These are phyloP conservation scores for Drosophila sordidapex DNA, from an alignment of 2,888 invertebrate species.

Conservation along the genomic window DNA sequence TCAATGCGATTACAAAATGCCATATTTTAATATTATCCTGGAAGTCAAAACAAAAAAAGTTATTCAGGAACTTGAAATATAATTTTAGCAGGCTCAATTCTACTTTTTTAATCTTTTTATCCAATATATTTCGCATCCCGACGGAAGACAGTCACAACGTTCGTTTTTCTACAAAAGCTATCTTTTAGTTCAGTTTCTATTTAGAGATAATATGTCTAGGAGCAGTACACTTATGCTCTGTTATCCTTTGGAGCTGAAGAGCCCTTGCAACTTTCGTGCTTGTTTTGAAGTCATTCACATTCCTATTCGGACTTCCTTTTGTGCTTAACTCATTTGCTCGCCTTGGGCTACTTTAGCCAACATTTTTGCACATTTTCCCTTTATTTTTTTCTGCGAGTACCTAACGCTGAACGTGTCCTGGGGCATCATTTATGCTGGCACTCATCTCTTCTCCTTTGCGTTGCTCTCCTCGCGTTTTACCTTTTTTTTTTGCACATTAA, in stretches of 20 bases:
- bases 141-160: background rate
- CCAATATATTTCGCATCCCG: background rate
- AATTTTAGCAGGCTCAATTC: background rate
- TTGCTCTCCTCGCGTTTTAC: slow-evolving; percentile 31
- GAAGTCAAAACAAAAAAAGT: too few species aligned
- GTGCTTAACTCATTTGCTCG: slow-evolving; percentile 32
- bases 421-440: slow-evolving; percentile 60
- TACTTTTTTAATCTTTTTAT: background rate
- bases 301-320: slow-evolving; percentile 24
- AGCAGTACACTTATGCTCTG: background rate
- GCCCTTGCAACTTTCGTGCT: background rate
- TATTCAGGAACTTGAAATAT: background rate
- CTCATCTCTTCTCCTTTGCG: slow-evolving; percentile 43
- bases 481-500: slow-evolving; percentile 56
- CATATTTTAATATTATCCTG: background rate
- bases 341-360: slow-evolving; percentile 34
- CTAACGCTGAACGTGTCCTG: slow-evolving; percentile 47
- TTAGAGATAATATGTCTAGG: background rate
- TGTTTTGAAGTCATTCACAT: slow-evolving; percentile 5
- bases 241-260: slow-evolving; percentile 6
- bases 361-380: slow-evolving; percentile 37
- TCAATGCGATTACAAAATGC: background rate
- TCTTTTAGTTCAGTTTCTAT: background rate
- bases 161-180: background rate
- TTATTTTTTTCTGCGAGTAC: background rate